phyloP scores from a whole-genome alignment of 2,797 vertebrate genomes.

The Rhinophrynus dorsalis region DNA sequence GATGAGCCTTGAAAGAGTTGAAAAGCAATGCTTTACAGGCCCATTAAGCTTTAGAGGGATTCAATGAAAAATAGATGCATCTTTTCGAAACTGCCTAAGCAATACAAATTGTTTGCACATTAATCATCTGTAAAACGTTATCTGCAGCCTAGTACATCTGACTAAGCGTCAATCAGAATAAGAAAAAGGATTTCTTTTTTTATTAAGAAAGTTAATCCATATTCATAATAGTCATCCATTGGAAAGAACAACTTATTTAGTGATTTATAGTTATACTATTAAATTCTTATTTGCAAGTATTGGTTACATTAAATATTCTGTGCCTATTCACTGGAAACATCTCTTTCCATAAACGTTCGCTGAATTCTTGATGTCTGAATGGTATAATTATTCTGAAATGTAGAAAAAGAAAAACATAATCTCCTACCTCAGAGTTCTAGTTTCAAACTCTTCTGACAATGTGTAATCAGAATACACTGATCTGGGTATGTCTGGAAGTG shows the following conservation, averaged over 20 bases:
- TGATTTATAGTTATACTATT: not conserved
- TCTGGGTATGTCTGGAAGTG: too few species aligned
- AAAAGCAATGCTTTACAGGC: conserved; percentile 5
- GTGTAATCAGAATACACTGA: too few species aligned
- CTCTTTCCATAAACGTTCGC: too few species aligned
- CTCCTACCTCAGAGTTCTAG: too few species aligned
- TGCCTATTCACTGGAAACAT: too few species aligned
- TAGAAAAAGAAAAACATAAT: too few species aligned
- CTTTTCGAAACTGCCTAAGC: not conserved
- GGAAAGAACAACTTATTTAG: not conserved
- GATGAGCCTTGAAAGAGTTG: conserved; percentile 1
- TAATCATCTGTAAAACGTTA: not conserved
- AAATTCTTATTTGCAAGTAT: not conserved
- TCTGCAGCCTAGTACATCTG: not conserved
- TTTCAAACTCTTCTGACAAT: too few species aligned
- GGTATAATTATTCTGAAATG: too few species aligned
- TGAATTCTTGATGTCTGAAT: too few species aligned
- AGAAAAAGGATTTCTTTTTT: not conserved
- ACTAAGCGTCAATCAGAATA: not conserved
- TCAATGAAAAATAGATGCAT: not conserved
- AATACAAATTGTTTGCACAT: not conserved
- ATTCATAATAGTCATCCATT: not conserved
- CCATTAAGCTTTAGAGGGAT: conserved; percentile 1
- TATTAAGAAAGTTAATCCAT: not conserved
- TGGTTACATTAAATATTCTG: not conserved